Evolutionary conservation across 2,888 invertebrate genomes (phyloP).

Genomic region (Epinotia brunnichana): DNA sequence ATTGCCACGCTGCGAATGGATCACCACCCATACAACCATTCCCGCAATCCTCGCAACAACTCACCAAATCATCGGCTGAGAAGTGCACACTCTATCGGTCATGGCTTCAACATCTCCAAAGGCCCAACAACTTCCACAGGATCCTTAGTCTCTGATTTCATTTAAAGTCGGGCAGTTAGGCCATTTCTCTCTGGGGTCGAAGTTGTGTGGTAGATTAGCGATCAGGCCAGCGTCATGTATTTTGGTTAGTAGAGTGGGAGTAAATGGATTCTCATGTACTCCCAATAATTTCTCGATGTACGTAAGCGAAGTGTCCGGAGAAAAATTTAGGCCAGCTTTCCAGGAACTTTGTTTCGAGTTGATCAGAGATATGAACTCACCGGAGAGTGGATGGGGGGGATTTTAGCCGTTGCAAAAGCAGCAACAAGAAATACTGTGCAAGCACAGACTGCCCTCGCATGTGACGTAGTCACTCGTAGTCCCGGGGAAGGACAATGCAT

Average conservation of each 20-base stretch:
- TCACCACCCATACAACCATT: constrained; percentile 93
- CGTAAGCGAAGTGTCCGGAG: constrained; percentile 79
- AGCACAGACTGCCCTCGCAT: neutral
- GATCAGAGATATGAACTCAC: constrained; percentile 88
- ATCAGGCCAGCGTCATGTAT: constrained; percentile 66
- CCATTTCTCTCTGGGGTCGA: constrained; percentile 93
- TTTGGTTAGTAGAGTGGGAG: too few relatives aligned
- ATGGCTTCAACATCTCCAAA: constrained; percentile 96
- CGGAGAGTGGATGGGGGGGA: constrained; percentile 84
- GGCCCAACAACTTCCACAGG: constrained; percentile 98
- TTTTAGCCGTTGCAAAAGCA: constrained; percentile 55
- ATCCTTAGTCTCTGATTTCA: constrained; percentile 93
- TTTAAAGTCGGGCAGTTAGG: constrained; percentile 92
- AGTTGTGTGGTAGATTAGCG: constrained; percentile 87
- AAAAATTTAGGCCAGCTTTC: constrained; percentile 92
- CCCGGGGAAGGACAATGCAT: too few relatives aligned
- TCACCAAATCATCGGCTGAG: constrained; percentile 93
- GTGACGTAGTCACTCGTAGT: too few relatives aligned
- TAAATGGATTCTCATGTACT: constrained; percentile 71
- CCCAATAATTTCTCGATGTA: constrained; percentile 89
- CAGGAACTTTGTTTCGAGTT: constrained; percentile 88
- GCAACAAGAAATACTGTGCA: constrained; percentile 38
- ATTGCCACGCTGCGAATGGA: constrained; percentile 91
- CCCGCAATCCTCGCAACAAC: constrained; percentile 85
- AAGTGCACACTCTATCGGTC: constrained; percentile 94